Conservation (phyloP, 2,797 vertebrate species). For the Coccyzus lansbergi region DNA sequence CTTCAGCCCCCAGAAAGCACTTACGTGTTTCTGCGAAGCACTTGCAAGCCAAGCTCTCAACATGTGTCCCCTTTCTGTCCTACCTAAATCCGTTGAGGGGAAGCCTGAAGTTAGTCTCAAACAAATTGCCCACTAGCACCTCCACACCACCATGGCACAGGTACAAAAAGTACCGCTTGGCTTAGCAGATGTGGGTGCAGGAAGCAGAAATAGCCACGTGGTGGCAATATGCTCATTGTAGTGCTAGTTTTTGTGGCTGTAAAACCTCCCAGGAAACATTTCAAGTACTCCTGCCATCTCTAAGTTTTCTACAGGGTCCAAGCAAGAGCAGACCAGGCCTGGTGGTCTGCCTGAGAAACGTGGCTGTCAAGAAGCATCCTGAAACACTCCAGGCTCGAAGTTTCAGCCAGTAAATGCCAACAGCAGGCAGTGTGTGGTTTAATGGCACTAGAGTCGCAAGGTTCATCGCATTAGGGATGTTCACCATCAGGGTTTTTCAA, state of each 20-base stretch:
- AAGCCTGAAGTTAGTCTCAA: neutral
- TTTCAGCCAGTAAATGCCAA: neutral
- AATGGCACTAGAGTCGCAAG: neutral
- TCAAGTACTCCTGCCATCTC: neutral
- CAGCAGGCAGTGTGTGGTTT: neutral
- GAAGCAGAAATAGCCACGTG: neutral
- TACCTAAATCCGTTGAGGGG: neutral
- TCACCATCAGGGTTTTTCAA: neutral
- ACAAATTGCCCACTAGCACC: neutral
- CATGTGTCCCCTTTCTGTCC: neutral
- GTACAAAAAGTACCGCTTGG: accelerated
- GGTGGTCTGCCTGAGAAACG: accelerated
- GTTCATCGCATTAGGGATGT: neutral
- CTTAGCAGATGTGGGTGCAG: neutral
- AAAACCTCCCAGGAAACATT: neutral
- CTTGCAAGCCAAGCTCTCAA: neutral
- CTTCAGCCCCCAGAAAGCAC: neutral
- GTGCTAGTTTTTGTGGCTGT: neutral
- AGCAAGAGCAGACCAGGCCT: neutral
- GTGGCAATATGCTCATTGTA: slow-evolving; percentile 1
- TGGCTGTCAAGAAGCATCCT: neutral
- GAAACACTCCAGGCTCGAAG: neutral
- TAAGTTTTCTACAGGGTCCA: neutral
- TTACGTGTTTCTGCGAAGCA: neutral
- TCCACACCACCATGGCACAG: accelerated